These are phyloP conservation scores for Montipora efflorescens DNA, from an alignment of 64 coral and sea anemone genomes.

Conservation along the genomic window DNA sequence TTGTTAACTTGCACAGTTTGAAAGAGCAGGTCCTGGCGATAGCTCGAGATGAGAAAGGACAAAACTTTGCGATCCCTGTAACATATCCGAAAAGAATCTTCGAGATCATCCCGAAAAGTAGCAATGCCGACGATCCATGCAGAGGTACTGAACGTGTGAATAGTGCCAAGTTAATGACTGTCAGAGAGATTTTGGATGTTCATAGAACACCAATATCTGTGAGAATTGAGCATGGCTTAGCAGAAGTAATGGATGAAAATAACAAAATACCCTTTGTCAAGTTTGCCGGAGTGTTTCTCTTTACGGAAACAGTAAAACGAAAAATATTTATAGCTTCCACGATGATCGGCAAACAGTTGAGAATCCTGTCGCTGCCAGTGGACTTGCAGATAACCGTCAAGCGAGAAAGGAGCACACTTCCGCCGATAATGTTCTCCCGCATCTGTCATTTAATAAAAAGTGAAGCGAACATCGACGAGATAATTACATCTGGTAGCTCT, in stretches of 20 bases:
- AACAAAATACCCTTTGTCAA: neutral
- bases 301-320: neutral
- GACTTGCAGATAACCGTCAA: neutral
- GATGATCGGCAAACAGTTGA: neutral
- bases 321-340: conserved; percentile 13
- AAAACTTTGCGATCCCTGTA: neutral
- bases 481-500: neutral
- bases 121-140: neutral
- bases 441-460: neutral
- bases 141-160: neutral
- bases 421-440: neutral
- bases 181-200: neutral
- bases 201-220: neutral
- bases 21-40: neutral
- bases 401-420: neutral
- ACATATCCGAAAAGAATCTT: conserved; percentile 15
- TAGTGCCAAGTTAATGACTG: neutral
- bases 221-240: neutral
- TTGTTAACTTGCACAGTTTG: neutral
- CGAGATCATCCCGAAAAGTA: conserved; percentile 2
- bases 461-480: neutral
- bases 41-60: neutral
- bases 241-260: neutral
- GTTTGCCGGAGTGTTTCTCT: neutral
- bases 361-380: neutral